Percentiles rank a stretch among this genome's conserved stretches.
Evolutionary conservation across 2,797 vertebrate genomes (phyloP).

Genomic region (Tolypeutes matacus): DNA sequence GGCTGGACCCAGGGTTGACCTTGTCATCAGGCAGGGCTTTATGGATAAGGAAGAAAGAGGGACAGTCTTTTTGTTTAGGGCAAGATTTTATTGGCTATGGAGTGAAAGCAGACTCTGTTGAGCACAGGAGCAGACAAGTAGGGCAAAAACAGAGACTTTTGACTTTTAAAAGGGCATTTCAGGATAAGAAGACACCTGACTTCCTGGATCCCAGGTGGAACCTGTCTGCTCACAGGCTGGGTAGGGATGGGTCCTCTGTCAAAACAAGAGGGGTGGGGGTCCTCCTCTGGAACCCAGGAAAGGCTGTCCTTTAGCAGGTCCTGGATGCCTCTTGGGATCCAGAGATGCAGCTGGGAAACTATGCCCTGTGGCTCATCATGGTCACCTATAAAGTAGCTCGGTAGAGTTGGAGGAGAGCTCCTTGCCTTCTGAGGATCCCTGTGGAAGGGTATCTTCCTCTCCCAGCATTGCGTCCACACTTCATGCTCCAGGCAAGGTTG

Average conservation of each 20-base stretch:
- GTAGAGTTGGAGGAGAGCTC: not conserved
- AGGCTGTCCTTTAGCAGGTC: too few species aligned
- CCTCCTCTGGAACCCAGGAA: accelerated
- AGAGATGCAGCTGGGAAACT: not conserved
- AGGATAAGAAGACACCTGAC: not conserved
- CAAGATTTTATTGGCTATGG: not conserved
- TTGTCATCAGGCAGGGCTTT: not conserved
- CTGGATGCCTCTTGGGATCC: not conserved
- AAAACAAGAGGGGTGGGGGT: not conserved
- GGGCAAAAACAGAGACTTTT: not conserved
- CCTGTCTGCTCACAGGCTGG: not conserved
- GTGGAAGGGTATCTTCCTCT: not conserved
- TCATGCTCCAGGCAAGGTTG: too few species aligned
- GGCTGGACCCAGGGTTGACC: not conserved
- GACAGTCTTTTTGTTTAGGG: not conserved
- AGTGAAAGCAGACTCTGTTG: not conserved
- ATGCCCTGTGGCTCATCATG: not conserved
- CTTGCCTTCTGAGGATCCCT: not conserved
- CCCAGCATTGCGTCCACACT: too few species aligned
- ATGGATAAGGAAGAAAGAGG: not conserved
- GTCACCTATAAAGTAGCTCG: not conserved
- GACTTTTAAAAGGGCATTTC: not conserved
- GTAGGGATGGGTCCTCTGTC: too few species aligned
- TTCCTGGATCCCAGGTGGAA: not conserved
- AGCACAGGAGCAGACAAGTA: not conserved